These are phyloP conservation scores for Synanthedon andrenaeformis DNA, from an alignment of 2,888 invertebrate species.

Conservation along the genomic window DNA sequence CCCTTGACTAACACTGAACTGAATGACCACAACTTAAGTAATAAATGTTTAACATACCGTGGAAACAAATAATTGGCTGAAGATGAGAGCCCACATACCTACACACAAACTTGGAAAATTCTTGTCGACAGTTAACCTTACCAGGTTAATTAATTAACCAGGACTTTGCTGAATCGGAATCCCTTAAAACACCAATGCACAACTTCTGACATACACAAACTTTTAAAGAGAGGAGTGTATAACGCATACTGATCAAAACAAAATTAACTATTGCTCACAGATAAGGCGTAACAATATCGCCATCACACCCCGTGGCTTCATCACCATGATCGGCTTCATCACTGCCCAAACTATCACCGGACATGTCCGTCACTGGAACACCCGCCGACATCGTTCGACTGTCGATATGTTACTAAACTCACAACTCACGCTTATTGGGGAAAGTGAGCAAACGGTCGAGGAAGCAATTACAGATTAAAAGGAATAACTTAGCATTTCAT, in stretches of 20 bases:
- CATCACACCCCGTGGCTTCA: constrained; percentile 11
- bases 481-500: constrained; percentile 20
- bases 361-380: constrained; percentile 27
- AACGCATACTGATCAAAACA: background rate
- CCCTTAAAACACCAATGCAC: too few species aligned
- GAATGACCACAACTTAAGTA: too few species aligned
- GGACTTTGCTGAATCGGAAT: too few species aligned
- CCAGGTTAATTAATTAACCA: too few species aligned
- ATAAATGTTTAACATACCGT: too few species aligned
- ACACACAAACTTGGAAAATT: too few species aligned
- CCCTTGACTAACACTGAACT: too few species aligned
- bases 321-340: constrained; percentile 9
- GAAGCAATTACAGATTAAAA: constrained; percentile 14
- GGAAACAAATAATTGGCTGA: too few species aligned
- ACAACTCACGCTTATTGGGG: constrained; percentile 1
- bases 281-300: constrained; percentile 9
- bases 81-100: too few species aligned
- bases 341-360: constrained; percentile 46
- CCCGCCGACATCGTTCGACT: constrained; percentile 14
- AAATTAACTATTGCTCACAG: constrained; percentile 25
- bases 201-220: background rate
- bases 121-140: too few species aligned
- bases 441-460: constrained; percentile 18
- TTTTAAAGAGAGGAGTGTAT: background rate
- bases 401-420: constrained; percentile 17